phyloP scores from a whole-genome alignment of 1,140 invertebrate species.

The Drosophila melanica region DNA sequence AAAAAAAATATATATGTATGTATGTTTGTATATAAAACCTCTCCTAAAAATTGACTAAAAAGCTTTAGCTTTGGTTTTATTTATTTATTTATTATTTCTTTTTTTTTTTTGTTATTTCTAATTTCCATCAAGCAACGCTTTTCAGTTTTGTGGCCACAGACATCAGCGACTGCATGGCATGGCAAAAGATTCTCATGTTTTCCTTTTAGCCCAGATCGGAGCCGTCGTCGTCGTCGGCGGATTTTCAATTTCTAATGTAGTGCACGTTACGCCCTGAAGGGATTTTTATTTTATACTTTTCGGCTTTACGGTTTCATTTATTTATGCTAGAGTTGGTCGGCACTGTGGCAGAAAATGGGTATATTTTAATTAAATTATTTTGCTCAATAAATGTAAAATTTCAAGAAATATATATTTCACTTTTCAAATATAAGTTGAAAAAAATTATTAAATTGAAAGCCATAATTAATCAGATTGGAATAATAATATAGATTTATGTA shows the following conservation, averaged over 20 bases:
- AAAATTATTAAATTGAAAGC: no score
- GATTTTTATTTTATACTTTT: constrained; percentile 79
- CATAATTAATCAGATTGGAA: no score
- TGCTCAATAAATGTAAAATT: no score
- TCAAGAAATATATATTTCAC: no score
- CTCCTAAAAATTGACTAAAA: constrained; percentile 49
- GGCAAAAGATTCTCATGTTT: constrained; percentile 78
- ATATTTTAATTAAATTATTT: no score
- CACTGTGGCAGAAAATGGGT: constrained; percentile 40
- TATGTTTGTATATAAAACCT: constrained; percentile 35
- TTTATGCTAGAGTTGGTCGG: constrained; percentile 53
- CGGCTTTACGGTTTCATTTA: constrained; percentile 71
- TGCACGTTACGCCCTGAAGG: constrained; percentile 80
- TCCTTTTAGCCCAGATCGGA: constrained; percentile 57
- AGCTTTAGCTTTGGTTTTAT: constrained; percentile 26
- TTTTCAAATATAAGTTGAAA: no score
- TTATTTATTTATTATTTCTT: constrained; percentile 15
- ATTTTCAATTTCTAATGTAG: constrained; percentile 83
- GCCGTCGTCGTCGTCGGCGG: constrained; percentile 64
- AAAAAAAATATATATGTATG: constrained; percentile 1
- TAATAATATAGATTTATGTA: no score
- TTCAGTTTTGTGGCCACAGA: constrained; percentile 37
- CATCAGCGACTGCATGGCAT: constrained; percentile 33
- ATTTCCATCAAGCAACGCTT: constrained; percentile 80
- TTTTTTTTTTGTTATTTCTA: constrained; percentile 35